Evolutionary conservation across 2,113 vertebrate species (phyloP).

Genomic region (Bos taurus): ARS-UCD2.0 NC_037328.1:65569501-65570000

Average conservation of each 20-base stretch:
- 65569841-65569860: constrained; percentile 22
- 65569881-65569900: constrained; percentile 6
- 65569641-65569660: constrained; percentile 45
- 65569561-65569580: constrained; percentile 3
- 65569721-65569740: constrained; percentile 33
- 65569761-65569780: constrained; percentile 42
- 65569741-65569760: constrained; percentile 48
- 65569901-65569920: constrained; percentile 35
- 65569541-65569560: constrained; percentile 3
- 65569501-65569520: not conserved
- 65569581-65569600: not conserved
- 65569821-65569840: constrained; percentile 35
- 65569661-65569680: constrained; percentile 41
- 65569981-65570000: constrained; percentile 28
- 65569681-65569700: constrained; percentile 39
- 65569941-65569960: constrained; percentile 40
- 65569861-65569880: constrained; percentile 47
- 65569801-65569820: constrained; percentile 10
- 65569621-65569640: constrained; percentile 23
- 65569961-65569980: constrained; percentile 31
- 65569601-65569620: not conserved
- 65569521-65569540: constrained; percentile 1
- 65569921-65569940: constrained; percentile 36
- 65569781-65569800: constrained; percentile 40
- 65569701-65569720: constrained; percentile 54